A percentile compares a stretch with the other conserved stretches of the same genome.
These are phyloP conservation scores for Lampris megalopsis DNA, from an alignment of 2,113 vertebrate species.

Conservation along the genomic window DNA sequence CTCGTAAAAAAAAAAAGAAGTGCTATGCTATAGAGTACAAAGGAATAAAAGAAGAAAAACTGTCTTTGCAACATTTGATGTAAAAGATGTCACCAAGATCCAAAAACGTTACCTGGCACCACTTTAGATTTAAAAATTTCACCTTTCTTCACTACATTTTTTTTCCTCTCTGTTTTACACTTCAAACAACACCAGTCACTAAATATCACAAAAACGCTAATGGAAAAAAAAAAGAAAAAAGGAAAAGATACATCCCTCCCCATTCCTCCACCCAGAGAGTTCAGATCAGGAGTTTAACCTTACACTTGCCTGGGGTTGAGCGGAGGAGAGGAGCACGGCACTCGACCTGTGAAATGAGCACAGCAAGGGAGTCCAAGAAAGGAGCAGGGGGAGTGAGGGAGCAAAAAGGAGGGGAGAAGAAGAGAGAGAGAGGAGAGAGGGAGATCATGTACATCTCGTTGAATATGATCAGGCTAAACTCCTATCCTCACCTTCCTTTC, in stretches of 20 bases:
- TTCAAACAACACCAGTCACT: background rate
- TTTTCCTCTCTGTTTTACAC: background rate
- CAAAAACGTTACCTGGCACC: background rate
- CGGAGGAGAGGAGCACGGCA: conserved; percentile 37
- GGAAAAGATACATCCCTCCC: background rate
- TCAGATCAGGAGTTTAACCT: conserved; percentile 68
- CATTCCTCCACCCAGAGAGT: conserved; percentile 5
- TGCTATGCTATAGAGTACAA: no score
- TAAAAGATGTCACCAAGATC: no score
- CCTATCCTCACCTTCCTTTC: conserved; percentile 8
- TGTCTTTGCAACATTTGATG: no score
- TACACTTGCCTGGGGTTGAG: conserved; percentile 48
- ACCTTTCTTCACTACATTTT: background rate
- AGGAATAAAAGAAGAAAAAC: no score
- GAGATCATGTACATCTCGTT: conserved; percentile 38
- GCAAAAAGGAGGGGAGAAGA: background rate
- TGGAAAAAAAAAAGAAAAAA: background rate
- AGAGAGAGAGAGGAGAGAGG: background rate
- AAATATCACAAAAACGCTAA: background rate
- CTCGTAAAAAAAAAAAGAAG: no score
- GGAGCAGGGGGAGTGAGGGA: conserved; percentile 16
- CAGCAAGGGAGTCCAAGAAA: conserved; percentile 47
- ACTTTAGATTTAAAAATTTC: background rate
- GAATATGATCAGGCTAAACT: conserved; percentile 56
- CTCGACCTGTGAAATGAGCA: conserved; percentile 46